These are phyloP conservation scores for Acyrthosiphon pisum DNA, from an alignment of 1,140 invertebrate species.

Conservation along the genomic window DNA sequence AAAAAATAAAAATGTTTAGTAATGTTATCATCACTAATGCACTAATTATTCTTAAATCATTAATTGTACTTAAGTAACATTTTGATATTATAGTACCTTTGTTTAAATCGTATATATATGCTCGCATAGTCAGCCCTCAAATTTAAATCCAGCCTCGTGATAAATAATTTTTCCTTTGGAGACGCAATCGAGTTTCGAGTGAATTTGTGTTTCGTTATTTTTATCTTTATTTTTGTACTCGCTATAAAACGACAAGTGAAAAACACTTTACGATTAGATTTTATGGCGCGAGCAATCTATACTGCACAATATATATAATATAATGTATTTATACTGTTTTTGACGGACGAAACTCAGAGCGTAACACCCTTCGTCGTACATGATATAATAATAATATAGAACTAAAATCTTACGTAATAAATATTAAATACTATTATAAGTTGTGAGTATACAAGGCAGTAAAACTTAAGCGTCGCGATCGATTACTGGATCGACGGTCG, in stretches of 20 bases:
- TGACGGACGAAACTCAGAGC: not conserved
- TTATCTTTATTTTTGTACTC: slow-evolving; percentile 1
- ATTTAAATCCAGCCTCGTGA: not conserved
- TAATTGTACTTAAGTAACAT: too few species aligned
- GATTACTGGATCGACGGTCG: slow-evolving; percentile 4
- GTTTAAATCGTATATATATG: too few species aligned
- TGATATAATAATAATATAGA: not conserved
- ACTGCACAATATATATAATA: not conserved
- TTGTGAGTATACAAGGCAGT: not conserved
- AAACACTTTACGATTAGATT: slow-evolving; percentile 10
- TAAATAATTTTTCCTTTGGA: not conserved
- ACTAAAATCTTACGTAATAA: not conserved
- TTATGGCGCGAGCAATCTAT: not conserved
- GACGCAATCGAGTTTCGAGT: not conserved
- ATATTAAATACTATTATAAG: slow-evolving; percentile 15
- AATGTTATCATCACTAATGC: not conserved
- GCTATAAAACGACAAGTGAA: slow-evolving; percentile 2
- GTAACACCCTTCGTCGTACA: not conserved
- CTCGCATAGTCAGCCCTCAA: not conserved
- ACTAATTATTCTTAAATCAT: too few species aligned
- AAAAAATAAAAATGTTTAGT: not conserved
- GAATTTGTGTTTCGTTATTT: not conserved
- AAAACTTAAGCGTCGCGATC: not conserved
- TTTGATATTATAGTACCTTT: not conserved
- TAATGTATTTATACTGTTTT: slow-evolving; percentile 8